Percentiles rank a stretch among this genome's conserved stretches.
These are phyloP conservation scores for Drosophila mayaguana DNA, from an alignment of 2,888 invertebrate genomes.

Conservation along the genomic window DNA sequence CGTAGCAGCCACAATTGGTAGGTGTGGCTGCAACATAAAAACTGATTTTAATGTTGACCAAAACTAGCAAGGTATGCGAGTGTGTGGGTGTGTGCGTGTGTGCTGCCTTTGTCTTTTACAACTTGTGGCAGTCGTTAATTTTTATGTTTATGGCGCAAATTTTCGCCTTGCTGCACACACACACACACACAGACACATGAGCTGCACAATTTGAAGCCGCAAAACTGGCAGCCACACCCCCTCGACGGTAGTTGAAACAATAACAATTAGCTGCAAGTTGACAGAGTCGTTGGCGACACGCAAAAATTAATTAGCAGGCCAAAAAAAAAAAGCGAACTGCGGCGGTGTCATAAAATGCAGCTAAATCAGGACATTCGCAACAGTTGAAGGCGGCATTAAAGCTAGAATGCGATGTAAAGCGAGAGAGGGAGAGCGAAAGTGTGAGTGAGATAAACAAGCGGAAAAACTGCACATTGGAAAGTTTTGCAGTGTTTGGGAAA, in stretches of 20 bases:
- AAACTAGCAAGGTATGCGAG: not conserved
- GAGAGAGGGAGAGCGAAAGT: slow-evolving; percentile 15
- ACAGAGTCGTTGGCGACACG: slow-evolving; percentile 71
- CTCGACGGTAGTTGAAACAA: slow-evolving; percentile 66
- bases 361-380: slow-evolving; percentile 33
- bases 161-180: slow-evolving; percentile 78
- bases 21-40: slow-evolving; percentile 74
- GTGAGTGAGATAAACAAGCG: slow-evolving; percentile 60
- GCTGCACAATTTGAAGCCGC: slow-evolving; percentile 40
- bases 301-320: slow-evolving; percentile 74
- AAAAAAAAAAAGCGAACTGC: not conserved
- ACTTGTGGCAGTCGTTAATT: slow-evolving; percentile 82
- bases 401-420: slow-evolving; percentile 29
- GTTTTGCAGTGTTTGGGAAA: slow-evolving; percentile 45
- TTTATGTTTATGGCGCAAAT: slow-evolving; percentile 82
- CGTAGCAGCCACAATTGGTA: slow-evolving; percentile 31
- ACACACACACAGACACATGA: not conserved
- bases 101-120: slow-evolving; percentile 79
- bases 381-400: slow-evolving; percentile 34
- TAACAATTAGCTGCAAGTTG: slow-evolving; percentile 75
- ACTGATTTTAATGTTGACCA: slow-evolving; percentile 81
- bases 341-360: slow-evolving; percentile 50
- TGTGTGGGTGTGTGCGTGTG: not conserved
- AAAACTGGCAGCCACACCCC: slow-evolving; percentile 33
- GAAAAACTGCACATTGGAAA: slow-evolving; percentile 63